These are phyloP conservation scores for Loriculus beryllinus DNA, from an alignment of 2,797 vertebrate species.

Conservation along the genomic window DNA sequence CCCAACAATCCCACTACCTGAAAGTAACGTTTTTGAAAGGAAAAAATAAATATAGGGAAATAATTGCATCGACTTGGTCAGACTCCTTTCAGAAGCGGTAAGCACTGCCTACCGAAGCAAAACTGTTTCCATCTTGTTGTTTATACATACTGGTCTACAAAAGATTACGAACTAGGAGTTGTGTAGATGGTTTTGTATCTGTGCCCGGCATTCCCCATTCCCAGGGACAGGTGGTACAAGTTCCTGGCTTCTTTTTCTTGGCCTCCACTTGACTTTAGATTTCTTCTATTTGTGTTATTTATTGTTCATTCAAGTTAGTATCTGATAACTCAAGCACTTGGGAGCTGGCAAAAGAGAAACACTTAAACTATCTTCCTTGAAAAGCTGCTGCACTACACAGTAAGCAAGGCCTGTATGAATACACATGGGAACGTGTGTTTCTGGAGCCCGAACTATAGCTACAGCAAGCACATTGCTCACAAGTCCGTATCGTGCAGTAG, in stretches of 20 bases:
- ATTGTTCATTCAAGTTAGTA: background rate
- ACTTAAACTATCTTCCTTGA: background rate
- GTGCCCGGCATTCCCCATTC: background rate
- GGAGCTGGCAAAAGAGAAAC: background rate
- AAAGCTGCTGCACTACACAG: background rate
- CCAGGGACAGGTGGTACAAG: background rate
- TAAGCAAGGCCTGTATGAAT: background rate
- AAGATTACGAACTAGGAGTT: background rate
- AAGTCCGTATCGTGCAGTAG: accelerated
- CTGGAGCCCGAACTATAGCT: background rate
- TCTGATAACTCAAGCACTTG: background rate
- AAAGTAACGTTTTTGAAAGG: background rate
- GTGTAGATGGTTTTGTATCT: background rate
- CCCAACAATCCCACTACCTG: background rate
- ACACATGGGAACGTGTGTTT: accelerated
- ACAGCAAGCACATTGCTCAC: background rate
- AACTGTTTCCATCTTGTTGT: background rate
- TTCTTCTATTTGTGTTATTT: background rate
- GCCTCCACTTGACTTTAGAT: background rate
- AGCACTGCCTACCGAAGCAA: background rate
- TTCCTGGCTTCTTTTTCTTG: background rate
- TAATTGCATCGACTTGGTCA: background rate
- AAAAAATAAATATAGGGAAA: background rate
- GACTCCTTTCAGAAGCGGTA: background rate
- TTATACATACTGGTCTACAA: background rate